Evolutionary conservation across 2,797 vertebrate species (phyloP), one percentile per base, ranked within the genome.

Genomic region (Hyperoplus immaculatus): DNA sequence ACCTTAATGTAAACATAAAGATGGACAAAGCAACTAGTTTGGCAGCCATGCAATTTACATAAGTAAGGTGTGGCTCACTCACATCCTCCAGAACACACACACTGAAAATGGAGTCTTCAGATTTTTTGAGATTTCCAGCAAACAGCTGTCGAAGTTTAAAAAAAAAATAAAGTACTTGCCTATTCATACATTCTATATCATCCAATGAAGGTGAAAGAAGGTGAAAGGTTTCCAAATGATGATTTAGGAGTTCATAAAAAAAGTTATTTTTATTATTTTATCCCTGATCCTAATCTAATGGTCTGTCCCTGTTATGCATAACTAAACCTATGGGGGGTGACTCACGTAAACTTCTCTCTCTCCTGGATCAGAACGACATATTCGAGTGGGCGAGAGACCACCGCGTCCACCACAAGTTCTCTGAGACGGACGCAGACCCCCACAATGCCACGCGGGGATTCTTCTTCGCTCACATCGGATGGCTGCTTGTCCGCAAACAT

Each of bases 401-500:
- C 88, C 95, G 96, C 0, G 96, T 92, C 46, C 97, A 99, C 85
- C 98, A 99, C 90, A 99, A 99, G 92, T 98, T 95, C 93, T 96
- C 98, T 0, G 97, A 99, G 90, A 99, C 98, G 0, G 93, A 98
- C 0, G 97, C 97, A 0, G 98, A 99, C 85, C 97, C 98, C 15
- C 97, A 99, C 87, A 97, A 99, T 0, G 96, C 97, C 74, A 87
- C 5, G 0, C 90, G 96, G 15, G 97, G 98, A 6, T 99, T 99
- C 84, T 99, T 99, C 95, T 99, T 99, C 78, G 87, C 97, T 58
- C 98, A 99, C 36, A 91, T 99, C 0, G 97, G 98, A 13, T 99
- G 98, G 98, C 94, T 99, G 84, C 92, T 99, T 36, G 96, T 99
- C 43, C 96, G 97, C 81, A 99, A 99, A 91, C 97, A 99, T 81